Conservation (phyloP, 2,888 invertebrate species). For the Caenorhabditis uteleia region DNA sequence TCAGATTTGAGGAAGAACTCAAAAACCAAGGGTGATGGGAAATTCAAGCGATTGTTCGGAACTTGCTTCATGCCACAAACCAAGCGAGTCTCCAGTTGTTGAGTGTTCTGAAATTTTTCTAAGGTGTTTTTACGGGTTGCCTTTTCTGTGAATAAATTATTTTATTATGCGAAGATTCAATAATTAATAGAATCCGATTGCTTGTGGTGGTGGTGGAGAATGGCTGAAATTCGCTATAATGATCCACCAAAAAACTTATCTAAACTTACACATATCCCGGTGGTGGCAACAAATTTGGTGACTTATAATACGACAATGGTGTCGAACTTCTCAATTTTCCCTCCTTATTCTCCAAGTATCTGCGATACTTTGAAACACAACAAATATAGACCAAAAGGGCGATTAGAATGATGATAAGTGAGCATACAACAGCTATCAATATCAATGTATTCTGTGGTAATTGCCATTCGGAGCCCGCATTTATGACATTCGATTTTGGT, state of each 20-base stretch:
- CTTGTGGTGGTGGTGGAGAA: too few species aligned
- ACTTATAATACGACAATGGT: conserved; percentile 25
- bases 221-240: too few species aligned
- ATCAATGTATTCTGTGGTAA: conserved; percentile 39
- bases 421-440: conserved; percentile 32
- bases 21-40: conserved; percentile 24
- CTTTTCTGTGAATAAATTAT: too few species aligned
- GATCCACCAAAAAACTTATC: neutral
- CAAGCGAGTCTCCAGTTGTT: too few species aligned
- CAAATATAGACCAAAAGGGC: conserved; percentile 49
- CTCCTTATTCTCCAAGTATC: conserved; percentile 17
- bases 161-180: too few species aligned
- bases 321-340: conserved; percentile 13
- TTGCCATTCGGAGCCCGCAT: too few species aligned
- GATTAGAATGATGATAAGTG: conserved; percentile 37
- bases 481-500: neutral
- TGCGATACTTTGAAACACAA: conserved; percentile 47
- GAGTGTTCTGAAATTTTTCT: too few species aligned
- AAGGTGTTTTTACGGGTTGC: too few species aligned
- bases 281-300: conserved; percentile 20
- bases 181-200: too few species aligned
- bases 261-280: conserved; percentile 22
- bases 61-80: conserved; percentile 14
- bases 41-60: conserved; percentile 19
- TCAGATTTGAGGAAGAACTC: conserved; percentile 48